Percentiles rank a stretch among this genome's conserved stretches.
Conservation (phyloP, 92 coral and sea anemone genomes). For the Ricordea florida region DNA sequence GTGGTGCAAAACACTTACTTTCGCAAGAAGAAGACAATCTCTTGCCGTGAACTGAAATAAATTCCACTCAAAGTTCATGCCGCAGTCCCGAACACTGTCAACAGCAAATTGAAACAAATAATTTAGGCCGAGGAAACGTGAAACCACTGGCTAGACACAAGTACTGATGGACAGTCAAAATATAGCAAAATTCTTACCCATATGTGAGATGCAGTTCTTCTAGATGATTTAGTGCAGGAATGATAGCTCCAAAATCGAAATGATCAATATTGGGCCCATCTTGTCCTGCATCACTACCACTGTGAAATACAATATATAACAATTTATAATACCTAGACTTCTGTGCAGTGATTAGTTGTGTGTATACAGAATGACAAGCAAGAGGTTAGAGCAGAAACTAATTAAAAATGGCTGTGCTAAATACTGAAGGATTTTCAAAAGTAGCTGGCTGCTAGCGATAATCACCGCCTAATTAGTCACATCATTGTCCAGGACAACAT, state of each 20-base stretch:
- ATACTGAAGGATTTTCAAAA: too few relatives aligned
- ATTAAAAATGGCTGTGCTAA: too few relatives aligned
- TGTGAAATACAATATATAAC: conserved; percentile 4
- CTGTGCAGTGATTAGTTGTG: too few relatives aligned
- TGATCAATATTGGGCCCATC: conserved; percentile 95
- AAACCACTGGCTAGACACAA: too few relatives aligned
- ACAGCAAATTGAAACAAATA: too few relatives aligned
- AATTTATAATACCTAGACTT: neutral
- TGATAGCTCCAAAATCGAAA: conserved; percentile 92
- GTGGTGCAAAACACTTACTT: conserved; percentile 56
- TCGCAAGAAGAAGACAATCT: conserved; percentile 93
- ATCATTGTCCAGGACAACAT: too few relatives aligned
- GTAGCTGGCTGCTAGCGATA: too few relatives aligned
- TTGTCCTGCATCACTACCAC: conserved; percentile 97
- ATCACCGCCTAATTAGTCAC: too few relatives aligned
- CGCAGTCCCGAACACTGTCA: conserved; percentile 93
- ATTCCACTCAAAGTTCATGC: conserved; percentile 99
- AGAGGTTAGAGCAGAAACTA: too few relatives aligned
- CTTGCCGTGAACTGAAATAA: conserved; percentile 91
- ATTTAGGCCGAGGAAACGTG: too few relatives aligned
- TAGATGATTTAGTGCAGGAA: conserved; percentile 67
- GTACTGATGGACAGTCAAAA: neutral
- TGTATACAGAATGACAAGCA: too few relatives aligned
- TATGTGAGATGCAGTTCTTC: conserved; percentile 90
- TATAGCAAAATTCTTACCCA: conserved; percentile 59